These are phyloP conservation scores for Pardosa pseudoannulata DNA, from an alignment of 2,888 invertebrate genomes.

Conservation along the genomic window DNA sequence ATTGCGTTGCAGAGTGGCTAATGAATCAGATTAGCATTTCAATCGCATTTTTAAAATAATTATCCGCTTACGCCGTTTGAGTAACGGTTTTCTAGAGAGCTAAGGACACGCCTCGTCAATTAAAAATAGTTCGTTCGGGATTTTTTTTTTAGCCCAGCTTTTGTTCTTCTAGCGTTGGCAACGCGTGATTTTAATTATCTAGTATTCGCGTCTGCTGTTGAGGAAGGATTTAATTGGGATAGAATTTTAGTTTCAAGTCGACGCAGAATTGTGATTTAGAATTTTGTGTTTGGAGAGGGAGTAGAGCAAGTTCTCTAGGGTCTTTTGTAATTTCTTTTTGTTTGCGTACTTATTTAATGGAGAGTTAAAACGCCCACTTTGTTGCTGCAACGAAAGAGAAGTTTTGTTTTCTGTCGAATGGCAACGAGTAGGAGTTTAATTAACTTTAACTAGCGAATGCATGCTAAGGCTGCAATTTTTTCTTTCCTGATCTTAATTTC, in stretches of 20 bases:
- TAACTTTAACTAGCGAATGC: not conserved
- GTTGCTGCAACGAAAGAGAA: not conserved
- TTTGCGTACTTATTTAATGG: not conserved
- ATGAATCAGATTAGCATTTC: slow-evolving; percentile 69
- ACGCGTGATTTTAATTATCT: slow-evolving; percentile 18
- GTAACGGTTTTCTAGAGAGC: slow-evolving; percentile 18
- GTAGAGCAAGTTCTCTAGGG: not conserved
- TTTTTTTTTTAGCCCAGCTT: not conserved
- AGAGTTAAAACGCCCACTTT: slow-evolving; percentile 2
- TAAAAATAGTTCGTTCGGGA: slow-evolving; percentile 36
- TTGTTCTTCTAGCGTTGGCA: slow-evolving; percentile 17
- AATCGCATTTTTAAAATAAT: slow-evolving; percentile 70
- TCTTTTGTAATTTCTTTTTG: slow-evolving; percentile 13
- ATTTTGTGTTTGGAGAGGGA: slow-evolving; percentile 7
- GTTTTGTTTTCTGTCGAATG: not conserved
- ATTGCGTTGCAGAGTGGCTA: slow-evolving; percentile 58
- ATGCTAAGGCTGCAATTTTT: not conserved
- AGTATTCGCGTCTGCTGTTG: not conserved
- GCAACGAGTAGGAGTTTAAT: not conserved
- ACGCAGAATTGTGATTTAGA: not conserved
- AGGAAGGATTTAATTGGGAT: slow-evolving; percentile 13
- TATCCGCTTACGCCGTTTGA: slow-evolving; percentile 58
- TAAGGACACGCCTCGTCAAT: slow-evolving; percentile 42
- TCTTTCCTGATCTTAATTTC: not conserved
- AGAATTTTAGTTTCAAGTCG: slow-evolving; percentile 7